A percentile compares a stretch with the other conserved stretches of the same genome.
These are phyloP conservation scores for Martes martes DNA, from an alignment of 2,113 vertebrate species.

Conservation along the genomic window DNA sequence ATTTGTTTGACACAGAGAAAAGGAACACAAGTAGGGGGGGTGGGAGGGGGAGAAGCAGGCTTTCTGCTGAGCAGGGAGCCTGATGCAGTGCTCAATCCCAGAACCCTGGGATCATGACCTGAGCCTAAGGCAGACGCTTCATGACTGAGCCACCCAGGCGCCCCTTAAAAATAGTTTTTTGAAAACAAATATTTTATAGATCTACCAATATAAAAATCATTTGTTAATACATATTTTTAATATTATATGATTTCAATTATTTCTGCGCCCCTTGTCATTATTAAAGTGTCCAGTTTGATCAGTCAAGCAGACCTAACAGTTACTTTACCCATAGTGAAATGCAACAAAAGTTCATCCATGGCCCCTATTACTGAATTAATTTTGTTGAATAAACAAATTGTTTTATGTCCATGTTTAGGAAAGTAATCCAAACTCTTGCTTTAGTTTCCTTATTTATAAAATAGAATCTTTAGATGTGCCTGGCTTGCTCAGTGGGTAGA, in stretches of 20 bases:
- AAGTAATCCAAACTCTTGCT: background rate
- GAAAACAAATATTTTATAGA: background rate
- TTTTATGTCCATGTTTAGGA: background rate
- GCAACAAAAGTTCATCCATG: background rate
- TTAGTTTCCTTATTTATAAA: constrained; percentile 12
- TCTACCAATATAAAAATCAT: background rate
- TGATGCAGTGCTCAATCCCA: too few species aligned
- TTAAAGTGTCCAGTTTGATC: background rate
- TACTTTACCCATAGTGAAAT: background rate
- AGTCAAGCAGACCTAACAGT: background rate
- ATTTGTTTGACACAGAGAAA: too few species aligned
- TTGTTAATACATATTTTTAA: background rate
- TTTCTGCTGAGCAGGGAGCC: too few species aligned
- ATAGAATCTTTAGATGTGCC: background rate
- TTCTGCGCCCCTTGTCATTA: background rate
- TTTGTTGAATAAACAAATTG: background rate
- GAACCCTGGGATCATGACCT: too few species aligned
- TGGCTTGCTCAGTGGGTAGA: background rate
- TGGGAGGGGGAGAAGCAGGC: too few species aligned
- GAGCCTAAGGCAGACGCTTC: too few species aligned
- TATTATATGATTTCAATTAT: background rate
- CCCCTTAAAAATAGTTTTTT: background rate
- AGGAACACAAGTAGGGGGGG: too few species aligned
- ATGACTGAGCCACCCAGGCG: too few species aligned
- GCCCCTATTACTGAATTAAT: background rate